Percentiles rank a stretch among this genome's conserved stretches.
Conservation (phyloP, 1,140 invertebrate genomes). For the Drosophila teissieri region DNA sequence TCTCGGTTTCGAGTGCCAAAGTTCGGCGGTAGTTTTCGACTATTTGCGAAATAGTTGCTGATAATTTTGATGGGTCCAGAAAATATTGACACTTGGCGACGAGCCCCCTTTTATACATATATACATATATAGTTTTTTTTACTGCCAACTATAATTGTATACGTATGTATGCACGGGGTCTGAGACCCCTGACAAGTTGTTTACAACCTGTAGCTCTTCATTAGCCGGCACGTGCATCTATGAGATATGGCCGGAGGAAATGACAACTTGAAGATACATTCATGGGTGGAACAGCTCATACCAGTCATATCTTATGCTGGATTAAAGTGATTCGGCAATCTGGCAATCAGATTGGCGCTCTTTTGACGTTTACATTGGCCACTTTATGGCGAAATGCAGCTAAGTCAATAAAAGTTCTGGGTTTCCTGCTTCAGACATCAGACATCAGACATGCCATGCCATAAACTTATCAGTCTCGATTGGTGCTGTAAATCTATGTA, state of each 20-base stretch:
- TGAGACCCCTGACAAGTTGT: conserved; percentile 30
- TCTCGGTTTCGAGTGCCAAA: conserved; percentile 10
- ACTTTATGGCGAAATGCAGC: conserved; percentile 19
- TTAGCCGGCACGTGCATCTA: conserved; percentile 40
- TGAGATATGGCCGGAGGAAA: conserved; percentile 27
- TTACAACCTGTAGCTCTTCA: conserved; percentile 49
- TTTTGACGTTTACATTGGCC: conserved; percentile 20
- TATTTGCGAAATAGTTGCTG: conserved; percentile 21
- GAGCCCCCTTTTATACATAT: conserved; percentile 34
- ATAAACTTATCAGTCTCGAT: conserved; percentile 13
- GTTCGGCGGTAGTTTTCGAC: conserved; percentile 22
- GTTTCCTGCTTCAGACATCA: conserved; percentile 12
- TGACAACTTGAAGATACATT: conserved; percentile 36
- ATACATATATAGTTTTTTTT: conserved; percentile 1
- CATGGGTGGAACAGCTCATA: neutral
- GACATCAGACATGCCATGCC: conserved; percentile 24
- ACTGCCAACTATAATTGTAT: conserved; percentile 16
- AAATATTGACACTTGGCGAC: conserved; percentile 25
- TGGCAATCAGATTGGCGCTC: neutral
- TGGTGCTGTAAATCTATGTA: conserved; percentile 41
- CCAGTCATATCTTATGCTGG: conserved; percentile 3
- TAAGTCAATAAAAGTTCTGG: conserved; percentile 25
- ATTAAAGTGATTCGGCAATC: conserved; percentile 8
- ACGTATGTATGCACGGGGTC: neutral
- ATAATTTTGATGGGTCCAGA: conserved; percentile 11